Evolutionary conservation across 2,797 vertebrate genomes (phyloP).

Genomic region (Aplochiton taeniatus): DNA sequence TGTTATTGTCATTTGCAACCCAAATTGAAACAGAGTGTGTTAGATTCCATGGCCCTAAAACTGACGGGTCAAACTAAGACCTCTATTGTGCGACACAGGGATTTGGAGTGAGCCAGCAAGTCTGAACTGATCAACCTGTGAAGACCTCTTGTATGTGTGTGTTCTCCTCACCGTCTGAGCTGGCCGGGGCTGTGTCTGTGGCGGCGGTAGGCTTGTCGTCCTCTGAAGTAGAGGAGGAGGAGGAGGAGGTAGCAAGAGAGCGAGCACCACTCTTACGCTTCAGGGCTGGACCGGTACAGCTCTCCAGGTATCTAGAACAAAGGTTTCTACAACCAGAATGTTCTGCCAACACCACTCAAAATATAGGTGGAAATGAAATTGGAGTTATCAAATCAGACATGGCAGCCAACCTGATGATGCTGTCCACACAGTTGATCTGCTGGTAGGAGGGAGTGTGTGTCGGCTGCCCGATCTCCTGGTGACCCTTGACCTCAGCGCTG

Average conservation of each 20-base stretch:
- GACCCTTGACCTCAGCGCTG: slow-evolving; percentile 60
- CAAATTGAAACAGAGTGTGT: no score
- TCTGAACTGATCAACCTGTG: no score
- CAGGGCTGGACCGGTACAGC: slow-evolving; percentile 80
- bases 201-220: slow-evolving; percentile 71
- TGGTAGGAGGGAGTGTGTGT: slow-evolving; percentile 85
- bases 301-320: slow-evolving; percentile 82
- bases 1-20: no score
- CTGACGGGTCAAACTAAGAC: no score
- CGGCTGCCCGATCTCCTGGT: slow-evolving; percentile 68
- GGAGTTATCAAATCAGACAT: not conserved
- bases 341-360: no score
- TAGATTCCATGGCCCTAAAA: no score
- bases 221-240: slow-evolving; percentile 83
- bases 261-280: slow-evolving; percentile 85
- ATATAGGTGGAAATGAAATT: no score
- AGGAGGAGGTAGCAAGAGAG: slow-evolving; percentile 71
- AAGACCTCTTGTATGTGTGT: no score
- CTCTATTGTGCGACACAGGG: no score
- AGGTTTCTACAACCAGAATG: not conserved
- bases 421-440: slow-evolving; percentile 90
- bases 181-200: slow-evolving; percentile 40
- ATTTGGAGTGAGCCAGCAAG: no score
- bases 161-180: slow-evolving; percentile 57
- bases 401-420: slow-evolving; percentile 81